These are phyloP conservation scores for Psylliodes chrysocephalus DNA, from an alignment of 2,888 invertebrate genomes.

Conservation along the genomic window DNA sequence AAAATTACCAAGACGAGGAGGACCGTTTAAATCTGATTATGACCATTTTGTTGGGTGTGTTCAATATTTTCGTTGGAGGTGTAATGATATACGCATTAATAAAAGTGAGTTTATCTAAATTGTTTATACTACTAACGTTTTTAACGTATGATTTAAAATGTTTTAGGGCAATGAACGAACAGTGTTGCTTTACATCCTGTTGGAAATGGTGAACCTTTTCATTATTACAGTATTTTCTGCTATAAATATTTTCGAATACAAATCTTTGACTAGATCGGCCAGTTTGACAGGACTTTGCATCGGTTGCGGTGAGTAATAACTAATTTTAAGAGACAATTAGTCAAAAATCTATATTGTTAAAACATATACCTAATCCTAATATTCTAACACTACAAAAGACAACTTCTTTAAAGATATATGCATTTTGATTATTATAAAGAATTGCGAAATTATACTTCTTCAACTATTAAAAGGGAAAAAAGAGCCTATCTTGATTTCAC, in stretches of 20 bases:
- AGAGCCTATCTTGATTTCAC: too few relatives aligned
- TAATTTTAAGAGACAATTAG: conserved; percentile 5
- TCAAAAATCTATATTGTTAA: too few relatives aligned
- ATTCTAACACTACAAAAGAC: too few relatives aligned
- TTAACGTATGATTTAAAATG: conserved; percentile 16
- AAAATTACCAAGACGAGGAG: conserved; percentile 24
- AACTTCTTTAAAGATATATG: too few relatives aligned
- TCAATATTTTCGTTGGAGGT: conserved; percentile 35
- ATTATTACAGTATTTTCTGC: conserved; percentile 52
- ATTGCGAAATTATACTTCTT: too few relatives aligned
- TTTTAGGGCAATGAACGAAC: conserved; percentile 53
- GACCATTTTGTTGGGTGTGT: conserved; percentile 41
- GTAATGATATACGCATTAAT: conserved; percentile 40
- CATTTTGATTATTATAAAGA: too few relatives aligned
- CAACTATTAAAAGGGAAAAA: too few relatives aligned
- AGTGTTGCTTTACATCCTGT: conserved; percentile 52
- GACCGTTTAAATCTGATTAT: conserved; percentile 36
- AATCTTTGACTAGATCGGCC: conserved; percentile 28
- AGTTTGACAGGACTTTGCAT: conserved; percentile 37
- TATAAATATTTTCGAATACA: conserved; percentile 49
- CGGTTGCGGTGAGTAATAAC: conserved; percentile 49
- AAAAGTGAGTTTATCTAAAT: conserved; percentile 37
- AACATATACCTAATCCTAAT: too few relatives aligned
- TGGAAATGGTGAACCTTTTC: conserved; percentile 52
- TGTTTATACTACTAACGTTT: too few relatives aligned